Percentiles rank a stretch among this genome's conserved stretches.
Conservation (phyloP, 2,113 vertebrate species). For the Lanius ludovicianus region DNA sequence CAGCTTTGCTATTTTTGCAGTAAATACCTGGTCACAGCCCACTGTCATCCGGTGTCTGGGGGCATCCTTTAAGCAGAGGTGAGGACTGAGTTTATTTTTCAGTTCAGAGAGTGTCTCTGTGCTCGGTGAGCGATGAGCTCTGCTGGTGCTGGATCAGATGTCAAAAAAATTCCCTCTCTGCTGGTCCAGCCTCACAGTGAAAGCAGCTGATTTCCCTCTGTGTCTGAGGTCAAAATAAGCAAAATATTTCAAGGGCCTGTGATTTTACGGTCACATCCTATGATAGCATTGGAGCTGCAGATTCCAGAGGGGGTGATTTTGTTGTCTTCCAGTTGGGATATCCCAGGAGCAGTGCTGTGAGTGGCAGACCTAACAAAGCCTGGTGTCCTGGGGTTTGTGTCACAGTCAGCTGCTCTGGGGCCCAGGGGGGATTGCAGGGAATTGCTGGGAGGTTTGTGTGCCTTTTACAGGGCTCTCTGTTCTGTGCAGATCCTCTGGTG, state of each 20-base stretch:
- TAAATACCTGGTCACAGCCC: background rate
- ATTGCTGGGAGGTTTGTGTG: background rate
- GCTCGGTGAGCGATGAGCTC: background rate
- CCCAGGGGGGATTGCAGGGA: background rate
- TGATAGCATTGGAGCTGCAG: fast-evolving
- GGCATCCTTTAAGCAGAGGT: background rate
- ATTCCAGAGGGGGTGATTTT: background rate
- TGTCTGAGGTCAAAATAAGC: background rate
- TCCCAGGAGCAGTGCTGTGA: background rate
- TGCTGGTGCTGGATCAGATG: background rate
- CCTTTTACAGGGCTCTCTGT: background rate
- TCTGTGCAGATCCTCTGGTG: background rate
- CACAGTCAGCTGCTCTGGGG: background rate
- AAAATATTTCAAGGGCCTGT: background rate
- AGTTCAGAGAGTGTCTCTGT: background rate
- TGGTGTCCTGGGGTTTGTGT: background rate
- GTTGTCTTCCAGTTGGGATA: background rate
- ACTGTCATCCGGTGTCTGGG: background rate
- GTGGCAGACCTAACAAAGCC: background rate
- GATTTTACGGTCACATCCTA: background rate
- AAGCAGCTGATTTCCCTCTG: background rate
- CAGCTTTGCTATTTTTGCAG: background rate
- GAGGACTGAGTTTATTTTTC: background rate
- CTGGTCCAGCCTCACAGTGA: background rate
- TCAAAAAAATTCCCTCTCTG: background rate